These are phyloP conservation scores for Acutogordius australiensis DNA, from an alignment of 2,888 invertebrate species.

Conservation along the genomic window DNA sequence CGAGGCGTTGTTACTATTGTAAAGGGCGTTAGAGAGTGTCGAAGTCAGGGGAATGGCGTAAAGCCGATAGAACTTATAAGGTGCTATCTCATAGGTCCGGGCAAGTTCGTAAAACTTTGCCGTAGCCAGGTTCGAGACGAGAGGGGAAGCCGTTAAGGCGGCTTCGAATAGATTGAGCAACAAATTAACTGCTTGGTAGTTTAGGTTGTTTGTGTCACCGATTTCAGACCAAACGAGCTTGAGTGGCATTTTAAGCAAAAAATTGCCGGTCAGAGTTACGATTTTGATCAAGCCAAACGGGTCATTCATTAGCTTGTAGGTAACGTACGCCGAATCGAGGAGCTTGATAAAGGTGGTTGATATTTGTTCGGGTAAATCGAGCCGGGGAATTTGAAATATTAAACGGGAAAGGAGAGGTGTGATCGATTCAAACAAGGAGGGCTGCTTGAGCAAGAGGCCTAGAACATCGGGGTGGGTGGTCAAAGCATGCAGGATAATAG, in stretches of 20 bases:
- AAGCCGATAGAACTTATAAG: too few relatives aligned
- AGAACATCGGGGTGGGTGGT: background rate
- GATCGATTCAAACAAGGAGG: background rate
- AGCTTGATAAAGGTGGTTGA: too few relatives aligned
- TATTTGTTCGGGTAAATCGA: background rate
- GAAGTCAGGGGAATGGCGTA: background rate
- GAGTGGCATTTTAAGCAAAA: background rate
- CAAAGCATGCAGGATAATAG: background rate
- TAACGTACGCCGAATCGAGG: background rate
- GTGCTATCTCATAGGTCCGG: too few relatives aligned
- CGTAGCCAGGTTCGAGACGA: background rate
- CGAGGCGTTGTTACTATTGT: background rate
- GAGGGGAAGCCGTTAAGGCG: background rate
- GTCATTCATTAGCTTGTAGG: background rate
- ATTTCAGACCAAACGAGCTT: background rate
- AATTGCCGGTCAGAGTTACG: background rate
- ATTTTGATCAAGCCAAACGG: background rate
- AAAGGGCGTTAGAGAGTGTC: background rate
- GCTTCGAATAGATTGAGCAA: background rate
- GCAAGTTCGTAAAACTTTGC: background rate
- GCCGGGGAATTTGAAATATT: background rate
- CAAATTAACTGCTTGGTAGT: background rate
- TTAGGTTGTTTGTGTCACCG: background rate
- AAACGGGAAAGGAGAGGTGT: background rate
- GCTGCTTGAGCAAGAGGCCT: background rate